Evolutionary conservation across 1,140 invertebrate genomes (phyloP), one percentile per base, ranked within the genome.

Genomic region (Kradibia gibbosae): DNA sequence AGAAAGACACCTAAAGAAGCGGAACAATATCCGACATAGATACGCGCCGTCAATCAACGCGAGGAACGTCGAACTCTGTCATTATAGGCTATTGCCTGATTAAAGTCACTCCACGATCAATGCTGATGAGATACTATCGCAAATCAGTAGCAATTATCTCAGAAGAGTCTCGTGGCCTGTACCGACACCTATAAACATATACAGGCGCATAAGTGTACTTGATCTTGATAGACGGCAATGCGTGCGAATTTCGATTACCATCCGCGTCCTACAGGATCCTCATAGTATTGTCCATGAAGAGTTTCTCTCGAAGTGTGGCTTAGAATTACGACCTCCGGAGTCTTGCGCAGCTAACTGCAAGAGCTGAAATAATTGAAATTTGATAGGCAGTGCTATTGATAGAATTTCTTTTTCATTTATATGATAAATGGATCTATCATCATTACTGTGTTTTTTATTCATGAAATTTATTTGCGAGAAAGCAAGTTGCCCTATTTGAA

Each of bases 191-290:
- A 45, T 45, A 45, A 28, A 72, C 70, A 11, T 39, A 36, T 20
- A 15, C 22, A 22, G 11, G 22, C 4, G 5, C 1, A n/a, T 17
- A 65, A 42, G 7, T 78, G 55, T 28, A 73, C 70, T 78, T 31
- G 36, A 57, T 72, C 53, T 73, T 73, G 67, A 80, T 73, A 60
- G 50, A 62, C 53, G 39, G 36, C 28, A 15, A 31, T 73, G 67
- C 70, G 78, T 80, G 78, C 34, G 78, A 80, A 80, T 62, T 72
- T 73, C 28, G 70, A 73, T 80, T 73, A 28, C 48, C 77, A 70
- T 79, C 50, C 15, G 45, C 36, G 55, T 36, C 70, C 42, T 3
- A 8, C 42, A 2, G 5, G 5, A 28, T n/a, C 22, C 20, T 39
- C 20, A n/a, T 7, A 22, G 17, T 10, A 39, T 67, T 39, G 34